Conservation (phyloP, 1,140 invertebrate genomes). For the Drosophila bipectinata region DNA sequence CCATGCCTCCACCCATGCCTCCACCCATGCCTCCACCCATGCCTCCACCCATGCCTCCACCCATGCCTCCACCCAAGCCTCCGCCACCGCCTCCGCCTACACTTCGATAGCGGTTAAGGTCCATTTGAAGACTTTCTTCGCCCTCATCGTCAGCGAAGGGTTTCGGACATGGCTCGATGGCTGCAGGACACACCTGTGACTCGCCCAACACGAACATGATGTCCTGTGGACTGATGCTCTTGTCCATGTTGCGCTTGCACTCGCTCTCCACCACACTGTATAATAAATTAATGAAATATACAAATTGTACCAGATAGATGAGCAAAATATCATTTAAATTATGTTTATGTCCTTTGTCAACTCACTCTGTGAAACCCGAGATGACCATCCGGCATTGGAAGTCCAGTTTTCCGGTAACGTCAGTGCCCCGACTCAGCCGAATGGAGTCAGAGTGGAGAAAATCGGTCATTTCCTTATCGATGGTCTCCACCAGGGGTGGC, state of each 20-base stretch:
- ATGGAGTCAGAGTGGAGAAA: slow-evolving; percentile 34
- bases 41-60: no score
- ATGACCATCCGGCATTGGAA: slow-evolving; percentile 38
- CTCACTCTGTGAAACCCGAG: slow-evolving; percentile 42
- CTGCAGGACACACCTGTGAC: slow-evolving; percentile 34
- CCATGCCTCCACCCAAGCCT: no score
- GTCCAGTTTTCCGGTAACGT: slow-evolving; percentile 33
- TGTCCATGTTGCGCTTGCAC: slow-evolving; percentile 25
- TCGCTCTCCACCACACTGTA: slow-evolving; percentile 5
- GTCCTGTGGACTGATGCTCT: slow-evolving; percentile 58
- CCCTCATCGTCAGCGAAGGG: slow-evolving; percentile 14
- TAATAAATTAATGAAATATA: background rate
- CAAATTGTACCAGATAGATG: background rate
- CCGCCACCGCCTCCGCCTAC: slow-evolving; percentile 3
- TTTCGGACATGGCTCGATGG: slow-evolving; percentile 36
- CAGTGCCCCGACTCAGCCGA: background rate
- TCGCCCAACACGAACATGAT: slow-evolving; percentile 61
- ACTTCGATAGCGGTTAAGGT: slow-evolving; percentile 46
- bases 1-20: background rate
- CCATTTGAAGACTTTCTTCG: slow-evolving; percentile 38
- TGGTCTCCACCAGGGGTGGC: slow-evolving; percentile 11
- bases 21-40: no score
- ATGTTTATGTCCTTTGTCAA: background rate
- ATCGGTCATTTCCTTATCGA: slow-evolving; percentile 38
- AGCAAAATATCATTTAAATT: background rate